A percentile compares a stretch with the other conserved stretches of the same genome.
phyloP scores from a whole-genome alignment of 2,113 vertebrate species.

The Argyrosomus japonicus region DNA sequence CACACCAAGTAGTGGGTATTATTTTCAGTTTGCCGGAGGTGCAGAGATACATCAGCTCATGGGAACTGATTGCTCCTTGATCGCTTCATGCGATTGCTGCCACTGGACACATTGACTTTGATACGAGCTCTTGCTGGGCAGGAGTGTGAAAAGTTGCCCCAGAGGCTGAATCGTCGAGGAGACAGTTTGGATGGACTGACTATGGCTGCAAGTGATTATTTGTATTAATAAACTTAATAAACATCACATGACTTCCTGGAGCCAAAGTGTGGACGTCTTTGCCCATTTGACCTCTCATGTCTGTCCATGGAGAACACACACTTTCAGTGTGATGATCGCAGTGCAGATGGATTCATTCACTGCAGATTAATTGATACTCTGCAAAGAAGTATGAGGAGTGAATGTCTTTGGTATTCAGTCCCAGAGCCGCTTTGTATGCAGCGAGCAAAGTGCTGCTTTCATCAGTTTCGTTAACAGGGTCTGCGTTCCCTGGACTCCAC shows the following conservation, averaged over 20 bases:
- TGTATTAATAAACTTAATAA: not conserved
- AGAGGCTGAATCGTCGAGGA: not conserved
- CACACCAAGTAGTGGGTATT: constrained; percentile 17
- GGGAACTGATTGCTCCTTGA: constrained; percentile 50
- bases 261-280: not conserved
- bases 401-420: constrained; percentile 34
- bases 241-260: too few relatives aligned
- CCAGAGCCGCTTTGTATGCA: constrained; percentile 28
- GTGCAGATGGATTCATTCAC: constrained; percentile 17
- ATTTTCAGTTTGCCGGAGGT: constrained; percentile 41
- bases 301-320: not conserved
- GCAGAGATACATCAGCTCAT: constrained; percentile 5
- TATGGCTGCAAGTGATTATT: not conserved
- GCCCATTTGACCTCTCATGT: not conserved
- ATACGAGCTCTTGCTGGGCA: not conserved
- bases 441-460: constrained; percentile 34
- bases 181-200: not conserved
- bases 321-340: constrained; percentile 4
- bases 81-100: constrained; percentile 36
- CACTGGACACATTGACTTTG: constrained; percentile 6
- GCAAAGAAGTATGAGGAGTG: not conserved
- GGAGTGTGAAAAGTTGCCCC: constrained; percentile 8
- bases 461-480: constrained; percentile 17
- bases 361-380: constrained; percentile 33
- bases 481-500: constrained; percentile 3